Evolutionary conservation across 2,888 invertebrate species (phyloP).

Genomic region (Melieria picta): DNA sequence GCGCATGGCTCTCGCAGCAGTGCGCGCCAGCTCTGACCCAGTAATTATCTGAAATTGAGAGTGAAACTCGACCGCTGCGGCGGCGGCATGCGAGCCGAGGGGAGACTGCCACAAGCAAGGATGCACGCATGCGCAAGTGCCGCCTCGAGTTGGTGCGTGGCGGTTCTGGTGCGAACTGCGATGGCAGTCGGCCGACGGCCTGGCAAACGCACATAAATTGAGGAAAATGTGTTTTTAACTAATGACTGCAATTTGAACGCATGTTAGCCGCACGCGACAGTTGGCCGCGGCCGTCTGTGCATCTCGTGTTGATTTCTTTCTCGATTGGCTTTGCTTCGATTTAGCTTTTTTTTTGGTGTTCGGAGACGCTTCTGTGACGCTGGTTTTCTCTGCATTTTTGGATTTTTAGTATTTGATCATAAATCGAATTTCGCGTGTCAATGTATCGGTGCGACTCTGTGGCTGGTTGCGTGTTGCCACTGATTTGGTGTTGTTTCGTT

Average conservation of each 20-base stretch:
- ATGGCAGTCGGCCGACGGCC: background rate
- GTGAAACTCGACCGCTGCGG: constrained; percentile 48
- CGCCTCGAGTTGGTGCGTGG: background rate
- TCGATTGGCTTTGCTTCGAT: no score
- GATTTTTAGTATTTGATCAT: no score
- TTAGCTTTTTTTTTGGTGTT: no score
- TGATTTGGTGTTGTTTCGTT: no score
- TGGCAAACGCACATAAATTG: background rate
- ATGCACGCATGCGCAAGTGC: constrained; percentile 3
- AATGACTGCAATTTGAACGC: constrained; percentile 45
- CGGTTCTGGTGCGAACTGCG: no score
- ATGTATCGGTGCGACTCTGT: no score
- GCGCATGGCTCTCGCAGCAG: constrained; percentile 4
- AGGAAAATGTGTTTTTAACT: constrained; percentile 43
- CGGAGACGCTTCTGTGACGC: no score
- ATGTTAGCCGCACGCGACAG: constrained; percentile 44
- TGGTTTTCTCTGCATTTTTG: no score
- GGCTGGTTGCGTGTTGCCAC: no score
- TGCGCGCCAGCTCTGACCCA: constrained; percentile 53
- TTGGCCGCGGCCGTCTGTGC: constrained; percentile 10
- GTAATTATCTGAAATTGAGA: constrained; percentile 62
- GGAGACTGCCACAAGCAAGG: constrained; percentile 33
- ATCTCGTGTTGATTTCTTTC: background rate
- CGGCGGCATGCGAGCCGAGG: no score
- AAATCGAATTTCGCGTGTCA: no score